Percentiles rank a stretch among this genome's conserved stretches.
Conservation (phyloP, 2,113 vertebrate genomes). For the Sylvia atricapilla region DNA sequence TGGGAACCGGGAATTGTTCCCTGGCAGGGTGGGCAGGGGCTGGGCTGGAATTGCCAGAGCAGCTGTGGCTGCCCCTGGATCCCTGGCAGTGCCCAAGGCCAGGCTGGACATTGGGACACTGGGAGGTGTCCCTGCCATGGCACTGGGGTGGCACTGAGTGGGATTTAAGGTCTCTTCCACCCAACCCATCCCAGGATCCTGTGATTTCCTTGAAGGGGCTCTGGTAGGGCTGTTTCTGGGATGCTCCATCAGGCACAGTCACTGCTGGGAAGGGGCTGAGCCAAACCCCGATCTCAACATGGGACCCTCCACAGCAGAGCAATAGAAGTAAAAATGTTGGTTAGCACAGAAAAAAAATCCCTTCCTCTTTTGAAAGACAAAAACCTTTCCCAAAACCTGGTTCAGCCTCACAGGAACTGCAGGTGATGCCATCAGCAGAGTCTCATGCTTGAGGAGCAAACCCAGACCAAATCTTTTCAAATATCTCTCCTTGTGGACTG, state of each 20-base stretch:
- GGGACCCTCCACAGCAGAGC: background rate
- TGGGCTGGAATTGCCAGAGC: background rate
- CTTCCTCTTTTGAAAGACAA: too few species aligned
- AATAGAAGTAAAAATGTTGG: background rate
- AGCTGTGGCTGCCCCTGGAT: background rate
- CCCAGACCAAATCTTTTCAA: background rate
- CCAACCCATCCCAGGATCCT: background rate
- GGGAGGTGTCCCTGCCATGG: background rate
- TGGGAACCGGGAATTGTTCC: background rate
- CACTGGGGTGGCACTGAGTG: background rate
- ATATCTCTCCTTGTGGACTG: accelerated
- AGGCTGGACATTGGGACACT: background rate
- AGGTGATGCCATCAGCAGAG: background rate
- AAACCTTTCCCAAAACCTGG: background rate
- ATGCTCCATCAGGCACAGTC: background rate
- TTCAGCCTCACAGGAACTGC: accelerated
- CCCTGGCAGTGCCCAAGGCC: background rate
- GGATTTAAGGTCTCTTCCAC: background rate
- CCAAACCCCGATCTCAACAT: accelerated
- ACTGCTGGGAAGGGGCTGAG: background rate
- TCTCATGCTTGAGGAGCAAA: background rate
- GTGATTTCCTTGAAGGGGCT: background rate
- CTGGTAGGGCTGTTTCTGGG: background rate
- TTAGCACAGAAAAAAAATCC: background rate
- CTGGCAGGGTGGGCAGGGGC: background rate